Evolutionary conservation across 30 jellyfish, hydroid and myxozoan species (phyloP).

Genomic region (Hydra vulgaris): DNA sequence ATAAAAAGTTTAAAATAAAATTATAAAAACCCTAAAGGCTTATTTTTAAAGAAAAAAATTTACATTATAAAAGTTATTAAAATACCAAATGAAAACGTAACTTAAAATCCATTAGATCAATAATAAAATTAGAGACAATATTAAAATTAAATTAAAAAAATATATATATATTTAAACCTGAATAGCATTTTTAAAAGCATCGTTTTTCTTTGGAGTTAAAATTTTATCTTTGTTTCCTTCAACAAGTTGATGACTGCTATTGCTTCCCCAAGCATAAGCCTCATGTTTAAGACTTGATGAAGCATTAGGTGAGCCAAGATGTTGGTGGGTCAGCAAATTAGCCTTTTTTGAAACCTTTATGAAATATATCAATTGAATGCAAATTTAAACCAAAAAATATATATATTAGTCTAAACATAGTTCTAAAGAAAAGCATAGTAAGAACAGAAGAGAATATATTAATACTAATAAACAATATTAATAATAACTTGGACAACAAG

Average conservation of each 20-base stretch:
- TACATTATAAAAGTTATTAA: no score
- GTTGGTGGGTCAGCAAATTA: background rate
- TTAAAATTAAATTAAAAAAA: background rate
- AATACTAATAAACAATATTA: no score
- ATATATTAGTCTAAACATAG: no score
- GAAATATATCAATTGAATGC: background rate
- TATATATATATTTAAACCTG: conserved; percentile 35
- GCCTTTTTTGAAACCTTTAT: background rate
- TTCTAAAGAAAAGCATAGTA: no score
- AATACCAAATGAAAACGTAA: no score
- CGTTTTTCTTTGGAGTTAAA: conserved; percentile 61
- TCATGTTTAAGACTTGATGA: conserved; percentile 11
- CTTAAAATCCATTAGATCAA: no score
- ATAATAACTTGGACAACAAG: no score
- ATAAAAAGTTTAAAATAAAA: no score
- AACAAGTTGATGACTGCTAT: conserved; percentile 92
- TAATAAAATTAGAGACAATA: no score
- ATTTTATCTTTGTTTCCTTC: conserved; percentile 73
- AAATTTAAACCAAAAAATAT: background rate
- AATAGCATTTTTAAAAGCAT: conserved; percentile 49
- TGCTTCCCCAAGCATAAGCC: conserved; percentile 95
- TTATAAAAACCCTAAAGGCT: no score
- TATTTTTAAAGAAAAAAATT: no score
- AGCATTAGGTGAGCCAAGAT: background rate
- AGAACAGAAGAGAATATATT: no score